Evolutionary conservation across 2,888 invertebrate species (phyloP), one percentile per base, ranked within the genome.

Genomic region (Dusona sp.): DNA sequence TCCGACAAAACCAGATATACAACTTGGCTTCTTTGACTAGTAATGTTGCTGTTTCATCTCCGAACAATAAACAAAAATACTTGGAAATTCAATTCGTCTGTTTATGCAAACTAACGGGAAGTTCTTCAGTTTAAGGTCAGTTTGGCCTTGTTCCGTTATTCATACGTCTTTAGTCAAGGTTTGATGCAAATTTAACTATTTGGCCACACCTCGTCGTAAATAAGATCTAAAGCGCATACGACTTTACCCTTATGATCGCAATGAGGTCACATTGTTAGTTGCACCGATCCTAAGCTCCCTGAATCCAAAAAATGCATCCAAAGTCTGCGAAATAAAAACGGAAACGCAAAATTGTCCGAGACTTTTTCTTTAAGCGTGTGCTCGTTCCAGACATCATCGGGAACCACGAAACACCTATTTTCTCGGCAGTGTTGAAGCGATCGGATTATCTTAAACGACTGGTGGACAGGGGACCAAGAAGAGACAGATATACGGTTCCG

Each of bases 401-500:
- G 33, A n/a, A 51, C 38, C 38, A 22, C 13, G 51, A 3, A 13
- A 29, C 38, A 61, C 38, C 16, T 70, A 45, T 79, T 61, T 70
- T 22, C 33, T 38, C 29, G 33, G 22, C 16, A 42, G 29, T 57
- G 33, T 11, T 36, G 42, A 29, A 70, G 42, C 45, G 45, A 29
- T 45, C 61, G 54, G 29, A 54, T 65, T 79, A 79, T 79, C 70
- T 74, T 79, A 57, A 79, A 68, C 73, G 73, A 38, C 38, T 22
- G 2, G 48, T 22, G 78, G 25, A 61, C 42, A 54, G 72, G 64
- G 73, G 42, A n/a, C 13, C n/a, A 65, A 29, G 79, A 70, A 80
- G 79, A 75, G 72, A 82, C 82, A 85, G 65, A 85, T 84, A 85
- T 84, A 82, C 79, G 72, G 79, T 84, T 72, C 72, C 73, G 61